These are phyloP conservation scores for Callithrix jacchus DNA, from an alignment of 2,113 vertebrate genomes.

Conservation along the genomic window DNA sequence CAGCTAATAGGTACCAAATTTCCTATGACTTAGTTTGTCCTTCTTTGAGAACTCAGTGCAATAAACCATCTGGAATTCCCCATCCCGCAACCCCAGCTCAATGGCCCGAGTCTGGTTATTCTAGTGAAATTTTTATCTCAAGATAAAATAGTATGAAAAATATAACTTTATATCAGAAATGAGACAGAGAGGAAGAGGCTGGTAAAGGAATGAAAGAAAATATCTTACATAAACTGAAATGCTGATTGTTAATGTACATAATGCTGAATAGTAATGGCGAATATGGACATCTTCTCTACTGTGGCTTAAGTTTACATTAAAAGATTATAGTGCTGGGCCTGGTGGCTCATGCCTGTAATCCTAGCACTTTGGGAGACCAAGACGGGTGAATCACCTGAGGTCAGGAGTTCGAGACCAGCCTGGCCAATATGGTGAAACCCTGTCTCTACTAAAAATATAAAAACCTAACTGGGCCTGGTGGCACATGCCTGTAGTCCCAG, in stretches of 20 bases:
- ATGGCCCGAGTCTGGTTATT: background rate
- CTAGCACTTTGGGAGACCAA: too few relatives aligned
- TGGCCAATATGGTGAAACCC: too few relatives aligned
- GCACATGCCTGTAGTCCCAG: too few relatives aligned
- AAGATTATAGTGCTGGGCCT: background rate
- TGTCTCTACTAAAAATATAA: too few relatives aligned
- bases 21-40: background rate
- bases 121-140: background rate
- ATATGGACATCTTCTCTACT: background rate
- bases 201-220: conserved; percentile 14
- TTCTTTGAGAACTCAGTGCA: background rate
- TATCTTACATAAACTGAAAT: background rate
- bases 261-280: background rate
- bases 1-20: background rate
- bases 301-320: conserved; percentile 23
- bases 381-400: too few relatives aligned
- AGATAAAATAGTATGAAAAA: background rate
- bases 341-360: too few relatives aligned
- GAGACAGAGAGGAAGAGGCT: background rate
- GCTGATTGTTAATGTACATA: background rate
- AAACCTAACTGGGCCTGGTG: too few relatives aligned
- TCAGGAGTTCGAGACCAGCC: too few relatives aligned
- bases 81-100: too few relatives aligned
- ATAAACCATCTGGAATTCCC: background rate
- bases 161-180: background rate